Percentiles rank a stretch among this genome's conserved stretches.
phyloP scores from a whole-genome alignment of 2,113 vertebrate genomes.

The Lagopus muta region DNA sequence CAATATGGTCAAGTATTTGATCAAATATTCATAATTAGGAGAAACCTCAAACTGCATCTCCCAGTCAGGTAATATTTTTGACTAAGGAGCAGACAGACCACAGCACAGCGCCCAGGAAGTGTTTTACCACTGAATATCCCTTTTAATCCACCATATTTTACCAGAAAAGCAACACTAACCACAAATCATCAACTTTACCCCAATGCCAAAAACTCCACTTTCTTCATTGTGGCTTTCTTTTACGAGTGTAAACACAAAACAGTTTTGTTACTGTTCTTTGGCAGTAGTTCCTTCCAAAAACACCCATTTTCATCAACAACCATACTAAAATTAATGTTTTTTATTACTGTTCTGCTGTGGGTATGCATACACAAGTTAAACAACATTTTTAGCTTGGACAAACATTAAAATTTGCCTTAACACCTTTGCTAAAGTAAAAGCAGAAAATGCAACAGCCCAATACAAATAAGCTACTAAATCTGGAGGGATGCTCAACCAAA shows the following conservation, averaged over 20 bases:
- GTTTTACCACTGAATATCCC: neutral
- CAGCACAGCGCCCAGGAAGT: fast-evolving
- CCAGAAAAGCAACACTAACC: neutral
- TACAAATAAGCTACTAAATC: neutral
- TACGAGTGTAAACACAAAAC: neutral
- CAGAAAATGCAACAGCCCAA: neutral
- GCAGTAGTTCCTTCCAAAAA: neutral
- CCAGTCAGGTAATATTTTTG: neutral
- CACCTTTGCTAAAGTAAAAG: neutral
- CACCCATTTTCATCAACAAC: neutral
- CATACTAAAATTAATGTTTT: neutral
- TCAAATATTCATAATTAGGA: constrained; percentile 24
- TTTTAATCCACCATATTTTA: neutral
- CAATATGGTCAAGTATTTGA: neutral
- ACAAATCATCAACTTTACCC: neutral
- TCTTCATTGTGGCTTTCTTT: neutral
- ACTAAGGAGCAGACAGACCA: neutral
- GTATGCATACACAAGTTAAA: neutral
- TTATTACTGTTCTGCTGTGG: neutral
- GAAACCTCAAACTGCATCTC: neutral
- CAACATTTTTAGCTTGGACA: neutral
- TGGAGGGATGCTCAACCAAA: neutral
- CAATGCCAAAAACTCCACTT: neutral
- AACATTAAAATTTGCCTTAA: neutral
- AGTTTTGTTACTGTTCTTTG: neutral